These are phyloP conservation scores for Clivina fossor DNA, from an alignment of 2,888 invertebrate genomes.

Conservation along the genomic window DNA sequence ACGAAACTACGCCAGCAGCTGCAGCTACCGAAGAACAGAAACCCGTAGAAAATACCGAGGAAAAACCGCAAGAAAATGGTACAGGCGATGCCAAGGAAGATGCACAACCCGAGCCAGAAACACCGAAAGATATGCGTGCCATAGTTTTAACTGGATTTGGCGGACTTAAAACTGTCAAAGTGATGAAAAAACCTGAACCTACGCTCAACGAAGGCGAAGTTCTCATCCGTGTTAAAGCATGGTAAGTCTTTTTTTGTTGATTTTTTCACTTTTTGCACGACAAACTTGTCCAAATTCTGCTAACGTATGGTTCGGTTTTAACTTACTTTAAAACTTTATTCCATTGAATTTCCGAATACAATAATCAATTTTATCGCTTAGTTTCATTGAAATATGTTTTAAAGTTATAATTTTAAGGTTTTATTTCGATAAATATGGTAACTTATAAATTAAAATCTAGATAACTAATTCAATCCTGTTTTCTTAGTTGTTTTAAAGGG, in stretches of 20 bases:
- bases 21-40: slow-evolving; percentile 45
- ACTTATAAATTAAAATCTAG: no score
- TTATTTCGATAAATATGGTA: no score
- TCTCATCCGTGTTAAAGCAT: slow-evolving; percentile 80
- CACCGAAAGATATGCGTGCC: slow-evolving; percentile 82
- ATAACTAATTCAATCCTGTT: no score
- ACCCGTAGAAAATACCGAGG: slow-evolving; percentile 44
- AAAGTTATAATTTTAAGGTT: no score
- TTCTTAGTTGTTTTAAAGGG: no score
- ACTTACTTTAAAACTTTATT: slow-evolving; percentile 1
- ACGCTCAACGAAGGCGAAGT: slow-evolving; percentile 72
- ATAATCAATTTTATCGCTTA: slow-evolving; percentile 17
- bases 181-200: slow-evolving; percentile 78
- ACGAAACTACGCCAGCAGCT: slow-evolving; percentile 37
- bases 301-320: slow-evolving; percentile 18
- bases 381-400: no score
- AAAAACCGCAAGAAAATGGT: slow-evolving; percentile 51
- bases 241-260: slow-evolving; percentile 63
- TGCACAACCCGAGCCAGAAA: slow-evolving; percentile 54
- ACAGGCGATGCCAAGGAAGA: slow-evolving; percentile 52
- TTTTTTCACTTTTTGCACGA: slow-evolving; percentile 8
- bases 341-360: neutral
- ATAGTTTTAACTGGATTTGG: slow-evolving; percentile 84
- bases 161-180: slow-evolving; percentile 81
- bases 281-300: slow-evolving; percentile 1